Percentiles rank a stretch among this genome's conserved stretches.
Evolutionary conservation across 1,140 invertebrate species (phyloP).

Genomic region (Nymphalis io): DNA sequence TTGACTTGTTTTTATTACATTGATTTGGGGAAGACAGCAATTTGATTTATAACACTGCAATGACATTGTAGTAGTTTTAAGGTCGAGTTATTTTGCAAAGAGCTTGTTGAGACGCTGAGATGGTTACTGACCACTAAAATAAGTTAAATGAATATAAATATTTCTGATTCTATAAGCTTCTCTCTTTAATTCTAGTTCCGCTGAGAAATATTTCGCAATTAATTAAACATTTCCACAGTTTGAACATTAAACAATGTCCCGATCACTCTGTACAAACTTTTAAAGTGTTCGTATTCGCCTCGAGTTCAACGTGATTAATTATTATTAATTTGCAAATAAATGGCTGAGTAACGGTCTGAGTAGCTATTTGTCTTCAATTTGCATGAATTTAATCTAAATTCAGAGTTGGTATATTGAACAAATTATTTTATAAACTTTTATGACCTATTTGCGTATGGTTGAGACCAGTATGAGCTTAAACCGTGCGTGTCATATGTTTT

Average conservation of each 20-base stretch:
- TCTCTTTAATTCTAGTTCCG: background rate
- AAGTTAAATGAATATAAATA: background rate
- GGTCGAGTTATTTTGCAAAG: no score
- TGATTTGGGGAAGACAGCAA: no score
- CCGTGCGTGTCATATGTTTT: no score
- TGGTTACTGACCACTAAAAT: no score
- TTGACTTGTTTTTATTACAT: no score
- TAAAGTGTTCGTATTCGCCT: conserved; percentile 3
- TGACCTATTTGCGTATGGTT: background rate
- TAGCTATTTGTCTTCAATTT: conserved; percentile 8
- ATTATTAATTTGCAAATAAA: conserved; percentile 4
- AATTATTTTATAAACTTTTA: background rate
- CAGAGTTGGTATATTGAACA: background rate
- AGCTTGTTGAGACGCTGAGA: no score
- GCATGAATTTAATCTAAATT: background rate
- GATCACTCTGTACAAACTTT: background rate
- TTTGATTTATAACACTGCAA: no score
- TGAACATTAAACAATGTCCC: conserved; percentile 9
- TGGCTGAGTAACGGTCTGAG: conserved; percentile 8
- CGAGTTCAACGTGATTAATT: conserved; percentile 4
- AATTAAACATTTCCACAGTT: conserved; percentile 4
- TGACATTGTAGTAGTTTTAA: no score
- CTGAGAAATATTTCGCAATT: background rate
- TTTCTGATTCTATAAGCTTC: background rate
- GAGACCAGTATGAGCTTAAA: no score